phyloP scores from a whole-genome alignment of 2,888 invertebrate genomes.

The Diabrotica balteata region DNA sequence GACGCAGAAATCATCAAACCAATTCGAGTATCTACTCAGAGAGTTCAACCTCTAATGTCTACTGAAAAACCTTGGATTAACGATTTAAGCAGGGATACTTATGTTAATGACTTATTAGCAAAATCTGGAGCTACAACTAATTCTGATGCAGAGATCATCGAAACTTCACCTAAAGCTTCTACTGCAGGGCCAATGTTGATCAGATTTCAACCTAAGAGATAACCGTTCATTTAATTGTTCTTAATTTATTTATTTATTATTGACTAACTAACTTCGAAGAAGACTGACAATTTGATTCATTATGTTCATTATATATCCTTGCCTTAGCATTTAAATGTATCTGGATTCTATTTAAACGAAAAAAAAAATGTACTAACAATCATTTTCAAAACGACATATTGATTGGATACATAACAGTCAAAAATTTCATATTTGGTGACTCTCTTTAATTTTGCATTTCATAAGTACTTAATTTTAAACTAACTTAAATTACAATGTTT shows the following conservation, averaged over 20 bases:
- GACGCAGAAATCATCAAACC: constrained; percentile 51
- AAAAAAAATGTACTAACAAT: too few species aligned
- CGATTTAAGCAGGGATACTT: constrained; percentile 51
- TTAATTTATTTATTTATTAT: constrained; percentile 25
- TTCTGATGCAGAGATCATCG: constrained; percentile 54
- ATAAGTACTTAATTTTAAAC: too few species aligned
- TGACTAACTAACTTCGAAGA: constrained; percentile 14
- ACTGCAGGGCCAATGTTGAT: neutral
- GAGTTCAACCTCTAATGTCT: neutral
- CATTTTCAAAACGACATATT: too few species aligned
- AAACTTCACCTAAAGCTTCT: constrained; percentile 28
- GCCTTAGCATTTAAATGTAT: too few species aligned
- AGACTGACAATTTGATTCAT: constrained; percentile 10
- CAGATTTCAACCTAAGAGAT: constrained; percentile 4
- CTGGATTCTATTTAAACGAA: too few species aligned
- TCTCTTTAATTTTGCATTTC: too few species aligned
- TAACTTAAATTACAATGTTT: too few species aligned
- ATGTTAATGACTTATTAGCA: constrained; percentile 50
- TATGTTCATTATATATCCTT: too few species aligned
- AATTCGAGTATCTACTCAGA: too few species aligned
- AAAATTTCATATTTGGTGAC: too few species aligned
- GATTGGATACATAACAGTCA: too few species aligned
- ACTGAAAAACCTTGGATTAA: constrained; percentile 4
- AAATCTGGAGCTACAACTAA: constrained; percentile 48
- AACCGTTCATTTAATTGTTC: neutral